Percentiles rank a stretch among this genome's conserved stretches.
phyloP scores from a whole-genome alignment of 2,797 vertebrate genomes.

The Sandelia bainsii region DNA sequence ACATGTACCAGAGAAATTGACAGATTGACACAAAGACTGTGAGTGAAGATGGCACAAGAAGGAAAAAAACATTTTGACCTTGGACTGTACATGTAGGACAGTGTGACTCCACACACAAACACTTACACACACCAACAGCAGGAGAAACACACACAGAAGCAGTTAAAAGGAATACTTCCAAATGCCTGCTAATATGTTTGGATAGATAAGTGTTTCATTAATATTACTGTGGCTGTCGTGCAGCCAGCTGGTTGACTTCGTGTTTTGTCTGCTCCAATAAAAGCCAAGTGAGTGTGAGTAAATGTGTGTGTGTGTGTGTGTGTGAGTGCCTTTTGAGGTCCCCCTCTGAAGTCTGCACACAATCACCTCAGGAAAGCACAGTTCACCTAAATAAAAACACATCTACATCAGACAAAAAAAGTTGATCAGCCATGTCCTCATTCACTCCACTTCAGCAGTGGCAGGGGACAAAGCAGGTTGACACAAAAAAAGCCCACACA shows the following conservation, averaged over 20 bases:
- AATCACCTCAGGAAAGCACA: constrained; percentile 58
- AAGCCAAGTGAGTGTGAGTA: constrained; percentile 52
- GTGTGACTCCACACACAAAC: neutral
- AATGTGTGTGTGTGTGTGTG: constrained; percentile 8
- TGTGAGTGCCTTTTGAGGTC: constrained; percentile 21
- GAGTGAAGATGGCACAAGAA: constrained; percentile 21
- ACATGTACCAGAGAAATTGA: constrained; percentile 38
- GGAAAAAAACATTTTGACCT: constrained; percentile 56
- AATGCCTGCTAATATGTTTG: constrained; percentile 61
- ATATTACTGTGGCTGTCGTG: constrained; percentile 59
- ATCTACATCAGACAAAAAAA: constrained; percentile 35
- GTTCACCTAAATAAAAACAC: constrained; percentile 52
- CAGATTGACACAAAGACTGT: constrained; percentile 36
- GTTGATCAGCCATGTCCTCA: constrained; percentile 20
- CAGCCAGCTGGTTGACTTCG: constrained; percentile 66
- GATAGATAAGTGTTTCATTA: constrained; percentile 70
- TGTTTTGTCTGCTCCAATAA: constrained; percentile 67
- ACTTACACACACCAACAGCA: neutral
- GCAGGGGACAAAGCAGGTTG: constrained; percentile 41
- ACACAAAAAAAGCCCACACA: neutral
- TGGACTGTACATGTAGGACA: constrained; percentile 37
- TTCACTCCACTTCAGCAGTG: constrained; percentile 42
- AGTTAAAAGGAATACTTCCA: constrained; percentile 36
- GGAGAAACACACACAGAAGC: constrained; percentile 12
- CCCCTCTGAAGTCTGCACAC: constrained; percentile 42